Evolutionary conservation across 2,797 vertebrate genomes (phyloP), one percentile per base, ranked within the genome.

Genomic region (Oreonectes daqikongensis): DNA sequence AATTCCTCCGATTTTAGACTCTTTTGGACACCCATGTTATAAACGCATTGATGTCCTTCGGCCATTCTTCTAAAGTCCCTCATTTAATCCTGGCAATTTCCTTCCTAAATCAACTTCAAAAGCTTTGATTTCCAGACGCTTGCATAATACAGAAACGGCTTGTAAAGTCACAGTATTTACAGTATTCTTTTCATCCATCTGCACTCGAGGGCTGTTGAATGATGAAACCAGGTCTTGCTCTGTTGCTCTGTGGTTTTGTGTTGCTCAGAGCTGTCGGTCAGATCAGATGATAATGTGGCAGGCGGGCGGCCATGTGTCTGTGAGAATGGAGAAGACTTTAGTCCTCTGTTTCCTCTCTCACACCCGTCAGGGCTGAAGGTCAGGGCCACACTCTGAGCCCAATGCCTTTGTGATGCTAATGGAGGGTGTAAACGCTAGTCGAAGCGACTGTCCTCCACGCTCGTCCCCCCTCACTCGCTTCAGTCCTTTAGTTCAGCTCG

Each of bases 341-440:
- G 80, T 81, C 84, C 84, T 83, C 81, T 81, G 88, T 90, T 91
- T 92, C 90, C 90, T 89, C 86, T 81, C 78, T 84, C 81, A 79
- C 81, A 83, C 83, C 88, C 74, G 84, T 83, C 87, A 85, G 90
- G 87, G 82, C 87, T 85, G 89, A 87, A 87, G 90, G 90, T 91
- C 90, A 91, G 80, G 87, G 86, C 87, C 87, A 87, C 84, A 84
- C 73, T 3, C 79, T 64, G 87, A 42, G 79, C 46, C 81, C 67
- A 87, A 84, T 82, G 85, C 77, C 89, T 91, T 93, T 93, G 90
- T 92, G 82, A 93, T 92, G 90, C 82, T 91, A 92, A 93, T 92
- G 81, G 82, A 72, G 83, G 82, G 86, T 87, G 86, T 86, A 28
- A 73, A 72, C 12, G 53, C 52, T 40, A 70, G 59, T 32, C 35